Percentiles rank a stretch among this genome's conserved stretches.
These are phyloP conservation scores for Steinernema hermaphroditum DNA, from an alignment of 2,888 invertebrate genomes.

Conservation along the genomic window DNA sequence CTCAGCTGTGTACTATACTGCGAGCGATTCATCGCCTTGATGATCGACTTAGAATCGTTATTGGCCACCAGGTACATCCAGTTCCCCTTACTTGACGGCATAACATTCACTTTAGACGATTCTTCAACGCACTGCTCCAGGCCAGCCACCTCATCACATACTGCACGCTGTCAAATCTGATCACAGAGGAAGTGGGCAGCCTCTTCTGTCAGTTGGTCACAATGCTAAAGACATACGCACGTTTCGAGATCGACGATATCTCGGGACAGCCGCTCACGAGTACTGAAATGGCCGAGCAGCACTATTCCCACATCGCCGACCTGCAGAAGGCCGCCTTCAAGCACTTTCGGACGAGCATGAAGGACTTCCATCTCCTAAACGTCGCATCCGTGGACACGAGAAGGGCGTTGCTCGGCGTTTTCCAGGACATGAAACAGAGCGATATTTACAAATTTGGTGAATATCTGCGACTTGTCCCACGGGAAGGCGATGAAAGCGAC, in stretches of 20 bases:
- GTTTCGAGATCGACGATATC: conserved; percentile 91
- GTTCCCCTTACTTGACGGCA: background rate
- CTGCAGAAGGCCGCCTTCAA: conserved; percentile 92
- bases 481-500: conserved; percentile 41
- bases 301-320: conserved; percentile 88
- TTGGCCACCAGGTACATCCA: conserved; percentile 78
- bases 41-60: conserved; percentile 92
- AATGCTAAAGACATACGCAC: conserved; percentile 91
- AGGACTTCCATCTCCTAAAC: conserved; percentile 85
- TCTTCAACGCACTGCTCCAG: conserved; percentile 93
- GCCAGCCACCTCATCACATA: conserved; percentile 89
- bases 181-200: conserved; percentile 55
- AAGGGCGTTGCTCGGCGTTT: conserved; percentile 72
- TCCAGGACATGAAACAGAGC: conserved; percentile 70
- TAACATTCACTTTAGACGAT: conserved; percentile 71
- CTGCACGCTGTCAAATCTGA: conserved; percentile 80
- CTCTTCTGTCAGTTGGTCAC: conserved; percentile 79
- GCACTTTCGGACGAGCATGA: conserved; percentile 69
- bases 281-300: conserved; percentile 79
- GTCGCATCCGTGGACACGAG: conserved; percentile 92
- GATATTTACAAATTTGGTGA: conserved; percentile 84
- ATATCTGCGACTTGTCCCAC: conserved; percentile 82
- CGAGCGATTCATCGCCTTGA: conserved; percentile 90
- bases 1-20: conserved; percentile 75
- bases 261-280: conserved; percentile 56